Evolutionary conservation across 2,888 invertebrate genomes (phyloP), one percentile per base, ranked within the genome.

Genomic region (Lasioglossum malachurum): DNA sequence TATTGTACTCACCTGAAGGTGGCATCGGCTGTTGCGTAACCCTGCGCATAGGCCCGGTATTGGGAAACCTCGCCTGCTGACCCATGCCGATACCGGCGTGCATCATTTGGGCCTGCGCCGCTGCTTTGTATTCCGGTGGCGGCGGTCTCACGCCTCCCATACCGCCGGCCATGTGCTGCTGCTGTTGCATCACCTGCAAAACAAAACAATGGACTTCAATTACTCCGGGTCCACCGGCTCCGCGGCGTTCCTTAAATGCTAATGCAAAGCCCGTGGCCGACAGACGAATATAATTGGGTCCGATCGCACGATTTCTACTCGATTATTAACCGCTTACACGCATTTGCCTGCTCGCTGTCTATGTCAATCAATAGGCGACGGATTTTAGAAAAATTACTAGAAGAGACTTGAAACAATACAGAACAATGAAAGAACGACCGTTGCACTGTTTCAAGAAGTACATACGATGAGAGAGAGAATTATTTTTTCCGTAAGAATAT

Each of bases 41-140:
- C 90, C 97, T 95, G 46, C 97, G 95, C 95, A 97, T 97, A 0
- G 96, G 96, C 35, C 96, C 96, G 38, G 96, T 95, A 92, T 96
- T 96, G 64, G 96, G 95, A 87, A 96, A 96, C 82, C 96, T 95
- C 46, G 94, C 91, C 78, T 95, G 95, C 87, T 95, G 95, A 71
- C 94, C 93, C 93, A 95, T 95, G 23, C 94, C 93, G 80, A 95
- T 95, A 79, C 96, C 96, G 14, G 96, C 95, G 90, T 96, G 96
- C 96, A 96, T 96, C 95, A 96, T 96, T 92, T 96, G 96, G 46
- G 96, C 96, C 95, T 96, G 97, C 91, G 96, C 96, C 93, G 94
- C 94, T 12, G 97, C 97, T 95, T 98, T 98, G 95, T 98, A 98
- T 95, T 98, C 98, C 3, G 98, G 98, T 69, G 98, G 98, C 38